Conservation (phyloP, 2,113 vertebrate species). For the Otocyon megalotis region DNA sequence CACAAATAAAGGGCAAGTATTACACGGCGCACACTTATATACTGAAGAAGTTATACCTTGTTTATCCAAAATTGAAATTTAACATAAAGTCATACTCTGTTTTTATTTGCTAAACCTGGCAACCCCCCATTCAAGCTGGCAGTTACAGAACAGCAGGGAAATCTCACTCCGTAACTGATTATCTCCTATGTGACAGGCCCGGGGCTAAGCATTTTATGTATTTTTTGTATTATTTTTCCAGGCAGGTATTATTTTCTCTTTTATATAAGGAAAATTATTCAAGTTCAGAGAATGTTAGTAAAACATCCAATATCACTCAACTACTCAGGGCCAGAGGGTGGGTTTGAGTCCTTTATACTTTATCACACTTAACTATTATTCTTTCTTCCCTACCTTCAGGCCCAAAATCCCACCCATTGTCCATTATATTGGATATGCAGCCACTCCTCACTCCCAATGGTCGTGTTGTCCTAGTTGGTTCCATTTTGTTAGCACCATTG, state of each 20-base stretch:
- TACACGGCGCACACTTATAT: not conserved
- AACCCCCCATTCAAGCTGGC: not conserved
- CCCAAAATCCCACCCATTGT: not conserved
- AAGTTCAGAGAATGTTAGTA: not conserved
- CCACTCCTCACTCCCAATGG: not conserved
- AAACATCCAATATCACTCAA: not conserved
- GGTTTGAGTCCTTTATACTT: not conserved
- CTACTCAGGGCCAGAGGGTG: not conserved
- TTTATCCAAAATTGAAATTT: conserved; percentile 1
- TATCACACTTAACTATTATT: not conserved
- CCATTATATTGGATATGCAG: not conserved
- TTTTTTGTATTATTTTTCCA: not conserved
- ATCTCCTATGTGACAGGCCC: not conserved
- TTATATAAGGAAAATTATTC: not conserved
- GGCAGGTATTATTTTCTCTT: not conserved
- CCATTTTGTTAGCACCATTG: not conserved
- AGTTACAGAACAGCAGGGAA: not conserved
- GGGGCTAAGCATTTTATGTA: not conserved
- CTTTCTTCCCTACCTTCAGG: not conserved
- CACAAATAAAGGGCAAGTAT: not conserved
- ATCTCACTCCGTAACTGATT: not conserved
- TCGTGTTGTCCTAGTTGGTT: not conserved
- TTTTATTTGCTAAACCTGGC: conserved; percentile 25
- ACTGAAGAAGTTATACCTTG: not conserved
- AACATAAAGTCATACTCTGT: not conserved